Percentiles rank a stretch among this genome's conserved stretches.
Conservation (phyloP, 2,888 invertebrate species). For the Drosophila siamana region DNA sequence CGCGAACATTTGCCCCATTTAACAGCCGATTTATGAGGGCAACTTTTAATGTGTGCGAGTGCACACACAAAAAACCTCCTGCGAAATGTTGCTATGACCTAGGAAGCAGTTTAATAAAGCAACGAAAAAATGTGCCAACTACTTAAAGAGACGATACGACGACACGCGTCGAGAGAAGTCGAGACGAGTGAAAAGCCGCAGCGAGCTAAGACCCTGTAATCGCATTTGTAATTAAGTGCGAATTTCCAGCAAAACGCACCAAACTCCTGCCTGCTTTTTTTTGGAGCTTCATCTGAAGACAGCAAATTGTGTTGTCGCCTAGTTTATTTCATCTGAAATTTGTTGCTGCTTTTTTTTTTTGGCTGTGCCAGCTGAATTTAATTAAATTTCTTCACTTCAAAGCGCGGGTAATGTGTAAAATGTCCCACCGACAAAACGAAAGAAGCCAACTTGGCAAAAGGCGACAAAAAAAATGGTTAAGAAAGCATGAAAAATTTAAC, state of each 20-base stretch:
- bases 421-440: slow-evolving; percentile 54
- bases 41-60: neutral
- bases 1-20: slow-evolving; percentile 25
- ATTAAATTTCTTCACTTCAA: slow-evolving; percentile 80
- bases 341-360: slow-evolving; percentile 19
- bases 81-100: slow-evolving; percentile 5
- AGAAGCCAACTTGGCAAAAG: slow-evolving; percentile 51
- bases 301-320: slow-evolving; percentile 75
- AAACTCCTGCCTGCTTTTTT: neutral
- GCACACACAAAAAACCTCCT: neutral
- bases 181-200: slow-evolving; percentile 45
- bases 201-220: slow-evolving; percentile 66
- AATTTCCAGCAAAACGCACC: slow-evolving; percentile 53
- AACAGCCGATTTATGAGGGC: slow-evolving; percentile 32
- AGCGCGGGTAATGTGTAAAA: slow-evolving; percentile 76
- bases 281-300: slow-evolving; percentile 8
- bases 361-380: slow-evolving; percentile 71
- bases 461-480: slow-evolving; percentile 15
- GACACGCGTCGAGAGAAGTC: neutral
- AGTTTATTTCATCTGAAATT: slow-evolving; percentile 62
- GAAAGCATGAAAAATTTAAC: neutral
- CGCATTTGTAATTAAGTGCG: slow-evolving; percentile 79
- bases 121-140: slow-evolving; percentile 59
- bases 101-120: slow-evolving; percentile 55
- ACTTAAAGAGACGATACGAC: slow-evolving; percentile 22